Conservation (phyloP, 2,113 vertebrate species). For the Onychostoma macrolepis region DNA sequence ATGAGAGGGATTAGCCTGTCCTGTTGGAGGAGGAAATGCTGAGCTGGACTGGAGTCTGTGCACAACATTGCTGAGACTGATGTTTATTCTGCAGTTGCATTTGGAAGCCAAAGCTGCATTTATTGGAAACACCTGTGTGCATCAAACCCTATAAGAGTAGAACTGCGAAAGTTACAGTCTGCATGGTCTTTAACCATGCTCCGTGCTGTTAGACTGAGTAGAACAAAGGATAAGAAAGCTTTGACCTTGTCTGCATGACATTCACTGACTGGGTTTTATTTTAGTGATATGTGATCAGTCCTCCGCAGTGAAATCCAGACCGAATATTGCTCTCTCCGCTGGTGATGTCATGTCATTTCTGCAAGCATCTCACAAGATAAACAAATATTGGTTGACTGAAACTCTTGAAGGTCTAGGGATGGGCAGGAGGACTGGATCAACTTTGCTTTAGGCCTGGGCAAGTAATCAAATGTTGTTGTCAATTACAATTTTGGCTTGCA, state of each 20-base stretch:
- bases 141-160: neutral
- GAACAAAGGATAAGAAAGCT: neutral
- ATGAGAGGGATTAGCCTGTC: slow-evolving; percentile 57
- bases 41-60: slow-evolving; percentile 28
- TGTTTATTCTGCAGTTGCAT: neutral
- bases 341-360: neutral
- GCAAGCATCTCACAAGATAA: neutral
- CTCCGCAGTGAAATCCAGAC: neutral
- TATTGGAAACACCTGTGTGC: neutral
- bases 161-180: neutral
- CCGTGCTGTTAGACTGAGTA: neutral
- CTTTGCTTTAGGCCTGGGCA: neutral
- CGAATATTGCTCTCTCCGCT: neutral
- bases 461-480: neutral
- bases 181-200: neutral
- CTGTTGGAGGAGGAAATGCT: slow-evolving; percentile 44
- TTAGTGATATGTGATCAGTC: slow-evolving; percentile 4
- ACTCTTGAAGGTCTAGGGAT: neutral
- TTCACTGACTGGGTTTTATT: neutral
- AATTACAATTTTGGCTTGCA: neutral
- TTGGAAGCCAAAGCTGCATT: neutral
- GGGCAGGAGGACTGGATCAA: neutral
- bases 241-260: neutral
- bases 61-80: slow-evolving; percentile 16
- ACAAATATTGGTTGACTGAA: neutral